Evolutionary conservation across 1,140 invertebrate genomes (phyloP).

Genomic region (Armadillidium nasatum): DNA sequence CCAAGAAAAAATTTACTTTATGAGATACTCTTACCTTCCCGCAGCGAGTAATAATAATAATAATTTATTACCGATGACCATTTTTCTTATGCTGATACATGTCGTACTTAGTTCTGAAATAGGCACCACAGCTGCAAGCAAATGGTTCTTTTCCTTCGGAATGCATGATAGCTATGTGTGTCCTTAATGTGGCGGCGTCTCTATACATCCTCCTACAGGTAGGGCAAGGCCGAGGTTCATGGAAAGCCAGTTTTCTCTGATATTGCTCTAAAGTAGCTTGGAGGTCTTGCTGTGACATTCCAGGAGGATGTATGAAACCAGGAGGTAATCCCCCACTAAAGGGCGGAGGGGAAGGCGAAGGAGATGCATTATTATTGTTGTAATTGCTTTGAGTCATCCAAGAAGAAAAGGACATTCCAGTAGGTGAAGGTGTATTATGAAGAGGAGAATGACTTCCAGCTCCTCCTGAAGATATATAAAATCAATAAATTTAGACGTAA

Average conservation of each 20-base stretch:
- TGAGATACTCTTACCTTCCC: too few relatives aligned
- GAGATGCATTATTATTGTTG: neutral
- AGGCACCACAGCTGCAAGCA: conserved; percentile 47
- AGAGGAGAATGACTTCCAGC: neutral
- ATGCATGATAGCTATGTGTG: conserved; percentile 49
- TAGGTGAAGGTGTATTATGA: neutral
- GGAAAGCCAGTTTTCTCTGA: conserved; percentile 47
- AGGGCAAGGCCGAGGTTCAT: conserved; percentile 49
- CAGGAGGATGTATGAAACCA: neutral
- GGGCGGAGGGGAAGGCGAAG: neutral
- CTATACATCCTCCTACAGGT: conserved; percentile 48
- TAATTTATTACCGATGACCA: conserved; percentile 40
- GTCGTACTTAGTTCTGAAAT: conserved; percentile 48
- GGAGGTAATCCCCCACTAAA: neutral
- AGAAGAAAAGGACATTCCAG: neutral
- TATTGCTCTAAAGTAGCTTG: conserved; percentile 27
- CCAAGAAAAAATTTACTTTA: too few relatives aligned
- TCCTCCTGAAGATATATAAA: neutral
- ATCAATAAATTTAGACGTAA: too few relatives aligned
- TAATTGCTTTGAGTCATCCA: neutral
- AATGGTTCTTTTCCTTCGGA: conserved; percentile 47
- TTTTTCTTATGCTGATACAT: conserved; percentile 49
- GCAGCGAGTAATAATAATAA: too few relatives aligned
- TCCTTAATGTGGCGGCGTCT: conserved; percentile 48
- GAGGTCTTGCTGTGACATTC: neutral